These are phyloP conservation scores for Acanthosepion pharaonis DNA, from an alignment of 2,888 invertebrate genomes.

Conservation along the genomic window DNA sequence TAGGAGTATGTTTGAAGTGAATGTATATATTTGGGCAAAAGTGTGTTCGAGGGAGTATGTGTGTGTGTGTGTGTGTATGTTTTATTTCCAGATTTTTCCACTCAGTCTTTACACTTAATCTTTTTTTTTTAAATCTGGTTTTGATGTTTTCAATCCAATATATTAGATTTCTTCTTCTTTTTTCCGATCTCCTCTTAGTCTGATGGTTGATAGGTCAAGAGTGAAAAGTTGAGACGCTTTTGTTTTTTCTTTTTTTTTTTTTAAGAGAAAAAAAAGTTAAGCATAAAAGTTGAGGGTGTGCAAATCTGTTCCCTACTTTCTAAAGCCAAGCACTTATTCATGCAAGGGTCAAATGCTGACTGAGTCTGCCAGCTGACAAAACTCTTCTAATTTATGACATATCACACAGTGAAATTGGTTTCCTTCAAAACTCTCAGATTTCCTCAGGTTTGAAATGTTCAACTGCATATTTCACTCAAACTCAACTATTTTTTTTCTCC, in stretches of 20 bases:
- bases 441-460: background rate
- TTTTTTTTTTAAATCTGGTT: background rate
- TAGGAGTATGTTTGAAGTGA: background rate
- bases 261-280: background rate
- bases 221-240: background rate
- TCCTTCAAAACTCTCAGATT: background rate
- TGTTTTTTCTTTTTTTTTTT: background rate
- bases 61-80: background rate
- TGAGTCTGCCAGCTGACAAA: background rate
- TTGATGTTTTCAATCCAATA: slow-evolving; percentile 33
- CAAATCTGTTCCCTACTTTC: background rate
- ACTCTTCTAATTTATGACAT: background rate
- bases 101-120: background rate
- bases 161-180: background rate
- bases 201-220: slow-evolving; percentile 8
- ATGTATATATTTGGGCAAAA: background rate
- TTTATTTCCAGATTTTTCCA: slow-evolving; percentile 18
- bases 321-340: background rate
- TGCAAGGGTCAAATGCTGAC: background rate
- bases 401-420: slow-evolving; percentile 18
- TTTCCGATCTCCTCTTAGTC: background rate
- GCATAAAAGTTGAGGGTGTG: background rate
- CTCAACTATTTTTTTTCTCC: background rate
- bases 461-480: background rate
- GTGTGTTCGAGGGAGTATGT: background rate